These are phyloP conservation scores for Pterois miles DNA, from an alignment of 2,797 vertebrate genomes.

Conservation along the genomic window DNA sequence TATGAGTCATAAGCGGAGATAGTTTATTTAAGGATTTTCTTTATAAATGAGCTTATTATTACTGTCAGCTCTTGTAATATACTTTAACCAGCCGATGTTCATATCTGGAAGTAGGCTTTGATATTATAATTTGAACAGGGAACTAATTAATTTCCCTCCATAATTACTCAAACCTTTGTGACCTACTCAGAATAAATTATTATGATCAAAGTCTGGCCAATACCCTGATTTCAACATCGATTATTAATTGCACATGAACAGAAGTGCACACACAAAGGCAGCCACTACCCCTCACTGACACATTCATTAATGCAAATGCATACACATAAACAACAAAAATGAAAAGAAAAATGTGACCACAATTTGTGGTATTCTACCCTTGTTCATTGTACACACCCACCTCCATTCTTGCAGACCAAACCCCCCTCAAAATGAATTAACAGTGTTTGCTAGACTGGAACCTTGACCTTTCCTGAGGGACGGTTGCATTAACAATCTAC, in stretches of 20 bases:
- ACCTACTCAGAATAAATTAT: constrained; percentile 29
- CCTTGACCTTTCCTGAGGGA: constrained; percentile 69
- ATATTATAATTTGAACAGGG: neutral
- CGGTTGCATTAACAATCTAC: constrained; percentile 49
- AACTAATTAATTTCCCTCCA: neutral
- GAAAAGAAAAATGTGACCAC: neutral
- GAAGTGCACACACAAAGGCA: neutral
- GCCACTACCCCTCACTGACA: too few species aligned
- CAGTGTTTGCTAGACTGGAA: constrained; percentile 68
- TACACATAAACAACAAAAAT: neutral
- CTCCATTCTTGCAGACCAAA: neutral
- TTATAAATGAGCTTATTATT: neutral
- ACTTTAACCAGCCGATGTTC: neutral
- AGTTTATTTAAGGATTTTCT: neutral
- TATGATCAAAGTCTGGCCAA: constrained; percentile 14
- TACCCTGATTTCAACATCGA: constrained; percentile 31
- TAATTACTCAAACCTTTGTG: constrained; percentile 16
- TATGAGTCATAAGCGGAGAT: neutral
- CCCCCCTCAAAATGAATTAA: constrained; percentile 49
- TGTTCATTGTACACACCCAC: constrained; percentile 13
- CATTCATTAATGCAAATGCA: neutral
- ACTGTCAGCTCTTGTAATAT: neutral
- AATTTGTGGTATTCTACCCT: neutral
- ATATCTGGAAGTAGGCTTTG: neutral
- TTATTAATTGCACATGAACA: constrained; percentile 18